These are phyloP conservation scores for Osmoderma eremita DNA, from an alignment of 2,888 invertebrate genomes.

Conservation along the genomic window DNA sequence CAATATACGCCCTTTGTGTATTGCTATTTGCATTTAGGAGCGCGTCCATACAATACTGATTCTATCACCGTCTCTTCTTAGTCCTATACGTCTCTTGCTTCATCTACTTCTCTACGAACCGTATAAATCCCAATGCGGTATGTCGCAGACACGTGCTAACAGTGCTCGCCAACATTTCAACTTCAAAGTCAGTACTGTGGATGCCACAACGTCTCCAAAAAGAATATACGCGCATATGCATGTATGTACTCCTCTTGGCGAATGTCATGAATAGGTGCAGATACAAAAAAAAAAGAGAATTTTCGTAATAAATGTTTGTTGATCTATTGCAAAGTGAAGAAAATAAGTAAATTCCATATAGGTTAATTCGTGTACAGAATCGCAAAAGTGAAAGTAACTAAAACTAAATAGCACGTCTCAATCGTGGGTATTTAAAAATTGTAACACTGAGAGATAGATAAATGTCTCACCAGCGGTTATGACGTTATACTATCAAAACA, in stretches of 20 bases:
- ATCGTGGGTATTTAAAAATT: too few relatives aligned
- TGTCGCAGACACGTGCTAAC: conserved; percentile 27
- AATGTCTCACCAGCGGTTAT: too few relatives aligned
- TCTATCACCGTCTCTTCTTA: background rate
- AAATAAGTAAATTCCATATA: too few relatives aligned
- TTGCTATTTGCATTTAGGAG: conserved; percentile 40
- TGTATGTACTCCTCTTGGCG: background rate
- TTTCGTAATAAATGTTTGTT: too few relatives aligned
- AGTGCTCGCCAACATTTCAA: conserved; percentile 34
- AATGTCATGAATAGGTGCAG: too few relatives aligned
- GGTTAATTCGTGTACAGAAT: too few relatives aligned
- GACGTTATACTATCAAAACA: too few relatives aligned
- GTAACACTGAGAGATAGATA: too few relatives aligned
- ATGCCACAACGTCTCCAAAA: conserved; percentile 10
- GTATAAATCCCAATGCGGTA: conserved; percentile 25
- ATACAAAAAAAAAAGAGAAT: too few relatives aligned
- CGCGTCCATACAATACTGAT: conserved; percentile 26
- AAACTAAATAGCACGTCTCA: too few relatives aligned
- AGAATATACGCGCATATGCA: conserved; percentile 8
- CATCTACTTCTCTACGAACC: conserved; percentile 1
- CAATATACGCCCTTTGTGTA: conserved; percentile 43
- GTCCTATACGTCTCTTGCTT: background rate
- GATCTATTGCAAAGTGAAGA: too few relatives aligned
- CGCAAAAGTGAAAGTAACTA: too few relatives aligned
- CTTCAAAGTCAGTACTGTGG: conserved; percentile 33